Evolutionary conservation across 2,113 vertebrate genomes (phyloP), one percentile per base, ranked within the genome.

Genomic region (Chloropsis cyanopogon): DNA sequence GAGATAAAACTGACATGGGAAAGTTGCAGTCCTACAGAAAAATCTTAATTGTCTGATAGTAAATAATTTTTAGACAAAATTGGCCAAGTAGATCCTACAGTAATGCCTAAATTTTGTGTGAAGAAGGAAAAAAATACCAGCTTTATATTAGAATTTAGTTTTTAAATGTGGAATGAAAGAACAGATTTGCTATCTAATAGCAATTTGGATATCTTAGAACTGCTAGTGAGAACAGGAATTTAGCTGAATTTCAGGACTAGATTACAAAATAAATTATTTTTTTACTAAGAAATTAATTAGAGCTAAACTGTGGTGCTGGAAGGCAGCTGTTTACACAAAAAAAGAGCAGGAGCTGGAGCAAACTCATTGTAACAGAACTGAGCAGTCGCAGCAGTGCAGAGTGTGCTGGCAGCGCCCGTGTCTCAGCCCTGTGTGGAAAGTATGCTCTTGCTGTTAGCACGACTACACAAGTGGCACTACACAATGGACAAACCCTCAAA

Each of bases 31-130:
- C 71, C 53, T 79, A 8, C 29, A 41, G 31, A 82, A 41, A 53
- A 92, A 76, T 93, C 71, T 92, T 75, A 92, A 85, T 82, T 86
- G 66, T 87, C 71, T 72, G 59, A 72, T 41, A 88, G 24, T 80
- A 88, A 92, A 86, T 92, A 80, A 61, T 63, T 94, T 81, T 86
- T 79, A 80, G 53, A 59, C n/a, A 69, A 69, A 91, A 77, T 57
- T 73, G 46, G n/a, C 71, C 50, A 37, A 68, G 44, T 53, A 44
- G 41, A 56, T 90, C 17, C 28, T 82, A 31, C 37, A 65, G 41
- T 52, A 17, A 41, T 86, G 88, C 49, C 71, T 86, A 68, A 64
- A 65, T 72, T 72, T 47, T 72, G 10, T 31, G 3, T 82, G 28
- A 41, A 50, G 17, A 54, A 14, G 85, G 57, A 59, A 50, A 28